Conservation (phyloP, 2,888 invertebrate genomes). For the Luffia ferchaultella region DNA sequence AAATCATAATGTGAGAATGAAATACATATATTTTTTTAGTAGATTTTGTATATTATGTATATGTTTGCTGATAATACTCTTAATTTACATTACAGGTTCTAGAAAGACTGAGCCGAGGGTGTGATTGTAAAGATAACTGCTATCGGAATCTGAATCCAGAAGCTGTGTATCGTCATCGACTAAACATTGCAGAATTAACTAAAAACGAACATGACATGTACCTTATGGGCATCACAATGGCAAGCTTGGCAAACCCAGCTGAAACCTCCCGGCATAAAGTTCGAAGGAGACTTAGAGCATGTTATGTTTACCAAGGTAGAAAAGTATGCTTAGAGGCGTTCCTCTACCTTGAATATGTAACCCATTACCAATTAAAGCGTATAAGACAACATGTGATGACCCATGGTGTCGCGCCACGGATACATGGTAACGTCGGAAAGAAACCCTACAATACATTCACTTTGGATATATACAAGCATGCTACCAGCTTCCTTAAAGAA, state of each 20-base stretch:
- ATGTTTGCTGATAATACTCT: no score
- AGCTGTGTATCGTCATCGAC: slow-evolving; percentile 76
- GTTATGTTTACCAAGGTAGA: slow-evolving; percentile 80
- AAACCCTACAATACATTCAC: slow-evolving; percentile 83
- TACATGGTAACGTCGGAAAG: slow-evolving; percentile 82
- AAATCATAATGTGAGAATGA: no score
- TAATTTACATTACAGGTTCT: slow-evolving; percentile 62
- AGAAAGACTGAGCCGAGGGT: slow-evolving; percentile 74
- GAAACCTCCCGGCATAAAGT: slow-evolving; percentile 77
- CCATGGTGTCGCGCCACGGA: slow-evolving; percentile 79
- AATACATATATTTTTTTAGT: slow-evolving; percentile 4
- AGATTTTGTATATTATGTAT: slow-evolving; percentile 7
- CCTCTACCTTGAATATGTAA: slow-evolving; percentile 80
- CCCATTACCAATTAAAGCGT: slow-evolving; percentile 79
- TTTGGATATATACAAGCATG: slow-evolving; percentile 79
- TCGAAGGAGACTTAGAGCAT: slow-evolving; percentile 74
- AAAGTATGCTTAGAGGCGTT: slow-evolving; percentile 82
- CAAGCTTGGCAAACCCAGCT: slow-evolving; percentile 77
- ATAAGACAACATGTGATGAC: slow-evolving; percentile 82
- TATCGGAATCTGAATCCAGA: slow-evolving; percentile 79
- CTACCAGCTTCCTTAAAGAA: slow-evolving; percentile 77
- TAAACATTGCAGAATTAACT: slow-evolving; percentile 81
- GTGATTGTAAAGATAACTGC: slow-evolving; percentile 82
- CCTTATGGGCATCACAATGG: slow-evolving; percentile 86
- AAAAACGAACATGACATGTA: slow-evolving; percentile 88